Conservation (phyloP, 1,140 invertebrate species). For the Eufriesea mexicana region DNA sequence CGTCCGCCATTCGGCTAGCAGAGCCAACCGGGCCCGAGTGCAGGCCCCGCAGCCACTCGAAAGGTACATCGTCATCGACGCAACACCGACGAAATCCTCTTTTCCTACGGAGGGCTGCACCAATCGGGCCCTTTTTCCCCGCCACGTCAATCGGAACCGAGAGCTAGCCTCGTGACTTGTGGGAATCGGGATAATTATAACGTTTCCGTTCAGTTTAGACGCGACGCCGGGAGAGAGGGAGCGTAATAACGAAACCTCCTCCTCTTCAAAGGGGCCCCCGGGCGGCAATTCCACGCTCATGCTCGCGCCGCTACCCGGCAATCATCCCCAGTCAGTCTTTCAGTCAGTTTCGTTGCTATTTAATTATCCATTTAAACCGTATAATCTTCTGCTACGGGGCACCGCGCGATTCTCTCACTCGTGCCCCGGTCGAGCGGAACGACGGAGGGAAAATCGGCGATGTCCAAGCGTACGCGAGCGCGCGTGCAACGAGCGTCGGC, state of each 20-base stretch:
- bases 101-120: slow-evolving; percentile 16
- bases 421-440: slow-evolving; percentile 54
- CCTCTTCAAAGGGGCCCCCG: slow-evolving; percentile 75
- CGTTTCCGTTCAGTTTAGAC: slow-evolving; percentile 79
- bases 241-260: slow-evolving; percentile 72
- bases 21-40: neutral
- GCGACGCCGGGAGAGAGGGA: slow-evolving; percentile 64
- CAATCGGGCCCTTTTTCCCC: slow-evolving; percentile 17
- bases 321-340: slow-evolving; percentile 83
- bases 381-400: slow-evolving; percentile 80
- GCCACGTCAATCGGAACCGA: slow-evolving; percentile 63
- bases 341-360: slow-evolving; percentile 83
- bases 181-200: slow-evolving; percentile 82
- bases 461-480: slow-evolving; percentile 27
- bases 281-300: slow-evolving; percentile 81
- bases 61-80: slow-evolving; percentile 13
- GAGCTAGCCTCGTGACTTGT: slow-evolving; percentile 73
- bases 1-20: too few species aligned
- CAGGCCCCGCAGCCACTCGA: neutral
- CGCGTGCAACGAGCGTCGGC: neutral
- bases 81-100: slow-evolving; percentile 48
- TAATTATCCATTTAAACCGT: slow-evolving; percentile 83
- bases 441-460: slow-evolving; percentile 42
- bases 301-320: slow-evolving; percentile 82
- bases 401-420: slow-evolving; percentile 68